Conservation (phyloP, 2,113 vertebrate species). For the Alosa alosa region DNA sequence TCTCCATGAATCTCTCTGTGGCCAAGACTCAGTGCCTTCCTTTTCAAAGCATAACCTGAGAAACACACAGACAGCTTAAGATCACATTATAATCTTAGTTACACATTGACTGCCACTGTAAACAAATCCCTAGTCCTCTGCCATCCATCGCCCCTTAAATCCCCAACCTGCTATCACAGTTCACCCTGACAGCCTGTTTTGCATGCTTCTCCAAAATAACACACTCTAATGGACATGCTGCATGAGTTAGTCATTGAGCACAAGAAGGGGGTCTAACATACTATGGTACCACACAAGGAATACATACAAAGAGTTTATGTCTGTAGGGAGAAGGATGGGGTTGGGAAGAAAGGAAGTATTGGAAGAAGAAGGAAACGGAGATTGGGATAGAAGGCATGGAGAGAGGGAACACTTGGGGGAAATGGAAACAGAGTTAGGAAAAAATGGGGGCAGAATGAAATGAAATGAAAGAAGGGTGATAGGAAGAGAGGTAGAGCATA, state of each 20-base stretch:
- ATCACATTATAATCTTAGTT: neutral
- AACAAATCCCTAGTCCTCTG: neutral
- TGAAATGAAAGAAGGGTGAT: neutral
- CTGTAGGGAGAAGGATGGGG: neutral
- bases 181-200: neutral
- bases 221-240: neutral
- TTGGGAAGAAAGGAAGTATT: neutral
- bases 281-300: neutral
- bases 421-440: neutral
- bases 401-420: neutral
- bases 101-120: slow-evolving; percentile 1
- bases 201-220: neutral
- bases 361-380: neutral
- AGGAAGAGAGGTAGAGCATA: neutral
- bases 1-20: neutral
- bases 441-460: neutral
- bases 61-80: slow-evolving; percentile 6
- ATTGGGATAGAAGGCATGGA: neutral
- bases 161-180: neutral
- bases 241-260: neutral
- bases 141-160: neutral
- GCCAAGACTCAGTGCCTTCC: neutral
- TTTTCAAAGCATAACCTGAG: neutral
- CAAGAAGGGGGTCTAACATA: neutral
- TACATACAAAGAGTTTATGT: neutral